phyloP scores from a whole-genome alignment of 2,797 vertebrate genomes.

The Ibycter americanus region DNA sequence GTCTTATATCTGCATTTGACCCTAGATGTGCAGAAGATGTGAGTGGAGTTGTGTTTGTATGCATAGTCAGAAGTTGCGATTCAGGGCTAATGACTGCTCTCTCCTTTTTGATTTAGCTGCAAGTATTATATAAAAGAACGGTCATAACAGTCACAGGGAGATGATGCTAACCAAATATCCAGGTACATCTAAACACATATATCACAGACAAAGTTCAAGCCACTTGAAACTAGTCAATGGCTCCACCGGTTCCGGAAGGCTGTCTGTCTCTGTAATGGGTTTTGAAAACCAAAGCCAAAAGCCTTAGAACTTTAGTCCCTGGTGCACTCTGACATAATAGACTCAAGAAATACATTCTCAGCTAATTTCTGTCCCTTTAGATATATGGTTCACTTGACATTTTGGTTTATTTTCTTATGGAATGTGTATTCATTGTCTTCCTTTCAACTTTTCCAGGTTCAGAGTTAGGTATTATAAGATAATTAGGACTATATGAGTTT shows the following conservation, averaged over 20 bases:
- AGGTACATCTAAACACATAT: not conserved
- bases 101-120: not conserved
- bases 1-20: not conserved
- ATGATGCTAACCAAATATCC: not conserved
- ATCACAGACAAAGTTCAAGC: not conserved
- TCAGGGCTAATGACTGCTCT: not conserved
- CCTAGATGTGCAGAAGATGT: not conserved
- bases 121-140: not conserved
- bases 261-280: not conserved
- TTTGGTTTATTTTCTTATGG: not conserved
- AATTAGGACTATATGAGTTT: constrained; percentile 3
- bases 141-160: not conserved
- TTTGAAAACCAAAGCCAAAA: constrained; percentile 26
- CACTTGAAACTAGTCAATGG: not conserved
- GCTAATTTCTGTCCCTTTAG: not conserved
- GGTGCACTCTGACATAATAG: not conserved
- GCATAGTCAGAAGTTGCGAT: not conserved
- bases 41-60: not conserved
- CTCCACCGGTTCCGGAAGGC: not conserved
- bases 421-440: not conserved
- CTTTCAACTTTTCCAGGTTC: constrained; percentile 15
- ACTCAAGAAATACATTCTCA: not conserved
- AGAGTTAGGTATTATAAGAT: not conserved
- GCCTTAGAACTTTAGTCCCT: not conserved
- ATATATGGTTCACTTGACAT: not conserved